Percentiles rank a stretch among this genome's conserved stretches.
Evolutionary conservation across 1,140 invertebrate genomes (phyloP).

Genomic region (Microplitis demolitor): DNA sequence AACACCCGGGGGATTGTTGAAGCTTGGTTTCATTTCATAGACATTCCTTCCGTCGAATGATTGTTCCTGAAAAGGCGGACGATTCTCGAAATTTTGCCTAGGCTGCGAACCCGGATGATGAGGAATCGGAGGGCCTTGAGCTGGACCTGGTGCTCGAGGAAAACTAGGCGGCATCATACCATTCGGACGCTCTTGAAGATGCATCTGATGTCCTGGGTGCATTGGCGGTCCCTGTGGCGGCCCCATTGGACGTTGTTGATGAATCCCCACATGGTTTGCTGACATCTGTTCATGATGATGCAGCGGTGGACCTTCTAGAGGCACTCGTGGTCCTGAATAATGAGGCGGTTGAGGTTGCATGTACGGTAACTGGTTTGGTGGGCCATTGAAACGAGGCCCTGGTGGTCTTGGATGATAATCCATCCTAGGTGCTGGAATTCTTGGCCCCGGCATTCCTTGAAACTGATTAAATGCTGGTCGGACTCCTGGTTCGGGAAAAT

Average conservation of each 20-base stretch:
- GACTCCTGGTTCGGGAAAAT: slow-evolving; percentile 18
- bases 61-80: slow-evolving; percentile 41
- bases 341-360: slow-evolving; percentile 35
- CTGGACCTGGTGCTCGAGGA: slow-evolving; percentile 21
- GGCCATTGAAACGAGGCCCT: slow-evolving; percentile 38
- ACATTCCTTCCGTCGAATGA: slow-evolving; percentile 38
- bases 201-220: slow-evolving; percentile 33
- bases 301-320: slow-evolving; percentile 22
- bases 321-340: slow-evolving; percentile 22
- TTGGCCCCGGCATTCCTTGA: slow-evolving; percentile 21
- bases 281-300: slow-evolving; percentile 38
- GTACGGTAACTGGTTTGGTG: slow-evolving; percentile 41
- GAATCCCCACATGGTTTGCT: slow-evolving; percentile 22
- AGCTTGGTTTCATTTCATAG: slow-evolving; percentile 40
- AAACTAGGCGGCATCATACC: slow-evolving; percentile 23
- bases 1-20: slow-evolving; percentile 36
- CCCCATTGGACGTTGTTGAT: neutral
- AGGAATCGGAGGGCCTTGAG: slow-evolving; percentile 35
- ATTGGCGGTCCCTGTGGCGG: slow-evolving; percentile 38
- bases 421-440: slow-evolving; percentile 21
- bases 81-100: slow-evolving; percentile 45
- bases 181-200: slow-evolving; percentile 13
- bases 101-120: slow-evolving; percentile 37
- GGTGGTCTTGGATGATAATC: slow-evolving; percentile 24
- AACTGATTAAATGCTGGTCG: slow-evolving; percentile 30